Evolutionary conservation across 2,888 invertebrate genomes (phyloP), one percentile per base, ranked within the genome.

Genomic region (Machimus atricapillus): DNA sequence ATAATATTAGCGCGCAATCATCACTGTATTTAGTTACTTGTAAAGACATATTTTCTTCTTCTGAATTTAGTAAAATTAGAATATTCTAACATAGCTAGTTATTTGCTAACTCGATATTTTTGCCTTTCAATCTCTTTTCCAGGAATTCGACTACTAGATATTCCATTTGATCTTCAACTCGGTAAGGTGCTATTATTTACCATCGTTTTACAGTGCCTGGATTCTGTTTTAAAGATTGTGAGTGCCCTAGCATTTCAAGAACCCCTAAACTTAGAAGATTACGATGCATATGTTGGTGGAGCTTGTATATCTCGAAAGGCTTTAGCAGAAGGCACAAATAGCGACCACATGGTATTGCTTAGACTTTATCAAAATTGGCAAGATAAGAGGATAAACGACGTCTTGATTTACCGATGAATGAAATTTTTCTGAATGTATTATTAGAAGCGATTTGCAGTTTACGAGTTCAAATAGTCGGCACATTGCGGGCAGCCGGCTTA

Each of bases 131-230:
- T 98, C 23, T 78, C 19, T 31, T n/a, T n/a, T 66, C 8, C 40
- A 82, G 82, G 82, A 0, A 95, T 95, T 88, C 97, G 98, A 90
- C 93, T 98, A 81, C 93, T 98, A n/a, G 97, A 98, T 91, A 93
- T 99, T 77, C 97, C 98, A 0, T 94, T 98, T 3, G 98, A 98
- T 90, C 98, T 98, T 0, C 95, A 96, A 89, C 93, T 97, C 31
- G 98, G 97, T 0, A 98, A 98, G 93, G 97, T 97, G 95, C 93
- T 99, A 88, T 93, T 99, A 0, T 97, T 97, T 91, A 96, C 97
- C 4, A 96, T 97, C 86, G 95, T 98, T 0, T 94, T 98, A 90
- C 97, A 97, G 92, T 99, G 99, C 92, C 93, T 99, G 43, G 97
- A 98, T 92, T 98, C 99, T 1, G 94, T 99, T 40, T 93, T 98